A percentile compares a stretch with the other conserved stretches of the same genome.
Evolutionary conservation across 2,113 vertebrate species (phyloP).

Genomic region (Euleptes europaea): DNA sequence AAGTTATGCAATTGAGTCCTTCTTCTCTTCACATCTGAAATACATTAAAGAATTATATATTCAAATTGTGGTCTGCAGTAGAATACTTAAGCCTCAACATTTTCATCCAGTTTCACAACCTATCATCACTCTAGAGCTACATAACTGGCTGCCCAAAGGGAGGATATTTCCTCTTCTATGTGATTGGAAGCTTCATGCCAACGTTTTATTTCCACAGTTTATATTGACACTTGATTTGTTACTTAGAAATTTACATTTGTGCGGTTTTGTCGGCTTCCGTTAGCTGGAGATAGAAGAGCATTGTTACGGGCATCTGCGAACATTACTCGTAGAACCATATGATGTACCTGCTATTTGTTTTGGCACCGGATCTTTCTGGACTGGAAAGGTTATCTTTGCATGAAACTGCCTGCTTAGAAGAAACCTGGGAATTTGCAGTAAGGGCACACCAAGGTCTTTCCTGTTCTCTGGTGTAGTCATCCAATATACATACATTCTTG

Average conservation of each 20-base stretch:
- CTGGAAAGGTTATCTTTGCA: not conserved
- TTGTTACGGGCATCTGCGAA: not conserved
- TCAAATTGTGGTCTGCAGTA: constrained; percentile 23
- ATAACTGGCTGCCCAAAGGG: constrained; percentile 23
- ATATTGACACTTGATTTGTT: constrained; percentile 20
- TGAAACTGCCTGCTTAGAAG: not conserved
- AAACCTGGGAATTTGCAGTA: too few species aligned
- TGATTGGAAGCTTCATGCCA: constrained; percentile 18
- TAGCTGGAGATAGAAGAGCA: not conserved
- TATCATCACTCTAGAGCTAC: constrained; percentile 8
- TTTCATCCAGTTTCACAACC: constrained; percentile 30
- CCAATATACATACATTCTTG: not conserved
- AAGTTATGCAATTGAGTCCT: not conserved
- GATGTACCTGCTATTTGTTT: not conserved
- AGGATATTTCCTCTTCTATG: constrained; percentile 3
- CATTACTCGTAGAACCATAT: not conserved
- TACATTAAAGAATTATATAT: constrained; percentile 24
- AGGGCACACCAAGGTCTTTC: too few species aligned
- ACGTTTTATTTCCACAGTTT: constrained; percentile 15
- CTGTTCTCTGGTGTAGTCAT: not conserved
- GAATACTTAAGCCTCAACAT: constrained; percentile 12
- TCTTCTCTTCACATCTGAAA: constrained; percentile 21
- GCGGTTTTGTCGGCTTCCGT: constrained; percentile 14
- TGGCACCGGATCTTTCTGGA: not conserved
- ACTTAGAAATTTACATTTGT: constrained; percentile 13